Evolutionary conservation across 2,797 vertebrate species (phyloP), one percentile per base, ranked within the genome.

Genomic region (Cossypha niveicapilla): DNA sequence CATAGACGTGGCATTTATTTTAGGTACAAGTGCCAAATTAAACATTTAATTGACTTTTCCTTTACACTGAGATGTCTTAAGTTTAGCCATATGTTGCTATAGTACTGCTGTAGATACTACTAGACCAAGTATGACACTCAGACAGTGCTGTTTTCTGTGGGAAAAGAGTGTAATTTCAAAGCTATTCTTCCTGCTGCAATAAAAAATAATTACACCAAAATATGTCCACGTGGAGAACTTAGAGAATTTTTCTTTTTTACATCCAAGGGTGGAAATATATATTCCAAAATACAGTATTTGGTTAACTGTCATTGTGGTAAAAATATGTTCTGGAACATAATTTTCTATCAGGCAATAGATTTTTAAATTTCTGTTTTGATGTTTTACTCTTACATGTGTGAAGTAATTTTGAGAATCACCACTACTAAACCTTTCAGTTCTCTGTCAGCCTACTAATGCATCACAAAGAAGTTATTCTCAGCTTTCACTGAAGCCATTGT

Each of bases 401-500:
- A 89, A 93, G 71, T 74, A 86, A 56, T 88, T 89, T 72, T 71
- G 73, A 96, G 88, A 94, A 95, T 87, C 35, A 82, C 25, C 21
- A 76, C 54, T 76, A 92, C 76, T 94, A 90, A 92, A 92, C n/a
- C 63, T 94, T 92, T 94, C 91, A 92, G 81, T 86, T 67, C 72
- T 93, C 86, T 93, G 88, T 94, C 81, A 91, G 81, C 44, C 77
- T 86, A 37, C 71, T 93, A 95, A 94, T 90, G 63, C 54, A 83
- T 89, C 62, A 77, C 84, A 93, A 83, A 93, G 75, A 90, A 93
- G 65, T 94, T 87, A 93, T 84, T 93, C 93, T 94, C 91, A 90
- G 91, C 88, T 95, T 92, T 96, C 96, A 96, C 88, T 94, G 54
- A 94, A 96, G 78, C 71, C 93, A 86, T 87, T 93, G 93, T 89